A percentile compares a stretch with the other conserved stretches of the same genome.
These are phyloP conservation scores for Enoplosus armatus DNA, from an alignment of 2,797 vertebrate species.

Conservation along the genomic window DNA sequence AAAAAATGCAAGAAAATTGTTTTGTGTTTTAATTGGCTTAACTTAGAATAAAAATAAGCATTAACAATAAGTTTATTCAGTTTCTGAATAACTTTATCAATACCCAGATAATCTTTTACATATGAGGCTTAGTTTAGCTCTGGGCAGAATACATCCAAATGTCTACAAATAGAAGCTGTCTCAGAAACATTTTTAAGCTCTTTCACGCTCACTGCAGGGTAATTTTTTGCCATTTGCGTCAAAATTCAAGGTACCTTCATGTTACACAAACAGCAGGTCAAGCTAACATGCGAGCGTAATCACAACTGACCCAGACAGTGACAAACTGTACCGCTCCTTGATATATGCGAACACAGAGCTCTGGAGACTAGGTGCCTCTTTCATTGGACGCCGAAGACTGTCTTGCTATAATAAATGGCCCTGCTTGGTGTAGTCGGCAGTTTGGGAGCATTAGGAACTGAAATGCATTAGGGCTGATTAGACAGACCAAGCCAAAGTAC, in stretches of 20 bases:
- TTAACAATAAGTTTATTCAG: neutral
- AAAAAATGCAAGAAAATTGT: neutral
- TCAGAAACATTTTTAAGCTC: neutral
- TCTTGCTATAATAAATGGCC: constrained; percentile 72
- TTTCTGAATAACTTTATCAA: neutral
- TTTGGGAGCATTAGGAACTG: constrained; percentile 77
- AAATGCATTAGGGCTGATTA: constrained; percentile 85
- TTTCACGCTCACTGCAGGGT: neutral
- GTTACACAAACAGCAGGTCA: constrained; percentile 42
- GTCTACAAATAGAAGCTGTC: neutral
- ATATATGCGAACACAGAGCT: constrained; percentile 59
- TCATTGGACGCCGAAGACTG: constrained; percentile 54
- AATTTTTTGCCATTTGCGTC: neutral
- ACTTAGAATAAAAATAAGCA: neutral
- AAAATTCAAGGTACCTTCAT: neutral
- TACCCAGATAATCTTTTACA: neutral
- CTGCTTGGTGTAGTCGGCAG: constrained; percentile 68
- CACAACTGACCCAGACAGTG: constrained; percentile 52
- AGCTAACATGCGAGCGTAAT: constrained; percentile 36
- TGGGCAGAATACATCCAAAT: constrained; percentile 5
- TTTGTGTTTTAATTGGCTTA: neutral
- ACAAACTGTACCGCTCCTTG: constrained; percentile 47
- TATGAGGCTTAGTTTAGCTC: neutral
- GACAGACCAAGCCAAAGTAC: constrained; percentile 73
- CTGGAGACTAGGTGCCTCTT: constrained; percentile 52